Base-by-base conservation (phyloP, 2,797 vertebrate genomes). In the Sebastes vulpes region DNA sequence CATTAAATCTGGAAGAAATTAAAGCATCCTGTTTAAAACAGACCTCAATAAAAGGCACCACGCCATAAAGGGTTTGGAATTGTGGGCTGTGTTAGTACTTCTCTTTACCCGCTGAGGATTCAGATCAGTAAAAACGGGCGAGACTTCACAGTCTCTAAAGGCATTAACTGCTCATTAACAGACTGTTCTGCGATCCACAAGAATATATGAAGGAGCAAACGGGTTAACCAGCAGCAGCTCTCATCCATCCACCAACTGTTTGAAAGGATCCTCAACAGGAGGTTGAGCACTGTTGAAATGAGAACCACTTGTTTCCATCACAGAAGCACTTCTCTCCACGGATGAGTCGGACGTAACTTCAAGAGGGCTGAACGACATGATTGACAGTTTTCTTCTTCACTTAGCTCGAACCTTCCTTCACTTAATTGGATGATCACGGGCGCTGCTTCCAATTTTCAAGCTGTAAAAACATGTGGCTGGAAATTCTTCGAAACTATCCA, bases 1-100 rank as follows among this genome's bases (percentile, higher is more conserved):
- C 29, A 53, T 32, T 3, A 74, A 77, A 83, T 72, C 71, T 81
- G 82, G 54, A 67, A 57, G 23, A 21, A 71, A 78, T 87, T 57
- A 77, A 75, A 80, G 10, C 10, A 20, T 64, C 14, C 20, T 16
- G 46, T 71, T 74, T 21, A 59, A 57, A 72, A 74, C 10, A 38
- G 58, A 75, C 21, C 18, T 65, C 66, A 58, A 25, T 76, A 64
- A 82, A 84, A 63, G 6, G 14, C 75, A 68, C 6, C 6, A 46
- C 38, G 28, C 31, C 52, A 46, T 50, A 16, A 68, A 73, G 16
- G 1, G 3, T 31, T 32, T 38, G 10, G 11, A 20, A 25, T 61
- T 71, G 54, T 52, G 42, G 32, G 3, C 10, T 38, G 5, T n/a
- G 25, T 48, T 54, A 1, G 26, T 42, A 21, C 50, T 53, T 21